Evolutionary conservation across 1,140 invertebrate genomes (phyloP), one percentile per base, ranked within the genome.

Genomic region (Trachymyrmex cornetzi): DNA sequence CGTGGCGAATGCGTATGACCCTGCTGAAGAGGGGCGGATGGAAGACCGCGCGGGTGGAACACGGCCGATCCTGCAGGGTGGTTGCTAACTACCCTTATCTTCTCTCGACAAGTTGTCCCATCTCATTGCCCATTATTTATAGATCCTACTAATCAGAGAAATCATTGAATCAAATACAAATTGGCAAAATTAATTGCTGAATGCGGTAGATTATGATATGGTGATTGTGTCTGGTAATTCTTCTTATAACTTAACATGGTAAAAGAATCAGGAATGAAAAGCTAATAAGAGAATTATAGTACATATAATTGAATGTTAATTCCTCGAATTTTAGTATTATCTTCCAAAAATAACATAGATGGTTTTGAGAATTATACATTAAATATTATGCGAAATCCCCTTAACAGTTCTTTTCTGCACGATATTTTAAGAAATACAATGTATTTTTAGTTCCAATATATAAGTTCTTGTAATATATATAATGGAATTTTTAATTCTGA

Each of bases 71-170:
- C 22, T 38, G 69, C 69, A 84, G 69, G 69, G 69, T 84, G 80
- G 80, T 84, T 84, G 69, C 69, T 75, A 61, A 50, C 57, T 59
- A 84, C 55, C 69, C 80, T 55, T 61, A 57, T 77, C 34, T 74
- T 14, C 61, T 30, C 66, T 30, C 53, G 67, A 61, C 55, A 61
- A 84, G 55, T 84, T 84, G n/a, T 61, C 9, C 24, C 7, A 24
- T 19, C 14, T 48, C 19, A 84, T 84, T 27, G 38, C 2, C 2
- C 19, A 2, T 72, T 59, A 74, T 22, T 34, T 34, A 3, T 3
- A 22, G 3, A 82, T 1, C 7, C 19, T 1, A 9, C 9, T 34
- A 57, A 71, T 16, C 38, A 1, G 12, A 24, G 5, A 27, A 48
- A 48, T 59, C 3, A 30, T 72, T 44, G n/a, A 69, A 34, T 79